Evolutionary conservation across 2,888 invertebrate species (phyloP).

Genomic region (Formica aserva): DNA sequence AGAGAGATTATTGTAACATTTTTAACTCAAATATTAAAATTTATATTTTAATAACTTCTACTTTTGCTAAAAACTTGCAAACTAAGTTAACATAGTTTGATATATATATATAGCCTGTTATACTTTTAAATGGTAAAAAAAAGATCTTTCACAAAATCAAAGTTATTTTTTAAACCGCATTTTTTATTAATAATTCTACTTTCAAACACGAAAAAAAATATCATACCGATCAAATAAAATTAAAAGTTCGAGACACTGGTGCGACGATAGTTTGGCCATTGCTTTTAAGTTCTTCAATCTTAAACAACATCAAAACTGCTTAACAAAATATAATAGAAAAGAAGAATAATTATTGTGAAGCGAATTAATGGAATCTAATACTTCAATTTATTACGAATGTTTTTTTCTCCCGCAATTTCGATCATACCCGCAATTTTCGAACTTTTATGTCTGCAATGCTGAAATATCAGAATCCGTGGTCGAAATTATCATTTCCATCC

Average conservation of each 20-base stretch:
- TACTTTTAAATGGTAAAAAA: neutral
- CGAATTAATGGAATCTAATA: constrained; percentile 11
- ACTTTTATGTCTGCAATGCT: neutral
- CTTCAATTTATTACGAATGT: neutral
- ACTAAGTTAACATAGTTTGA: neutral
- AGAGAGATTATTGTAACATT: neutral
- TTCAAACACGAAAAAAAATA: neutral
- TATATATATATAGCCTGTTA: neutral
- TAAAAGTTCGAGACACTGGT: neutral
- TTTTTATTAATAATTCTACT: neutral
- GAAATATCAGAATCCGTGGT: constrained; percentile 17
- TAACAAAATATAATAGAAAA: neutral
- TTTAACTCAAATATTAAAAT: constrained; percentile 28
- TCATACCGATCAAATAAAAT: neutral
- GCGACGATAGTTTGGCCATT: neutral
- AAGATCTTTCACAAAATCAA: neutral
- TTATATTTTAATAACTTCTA: neutral
- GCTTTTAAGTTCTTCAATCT: neutral
- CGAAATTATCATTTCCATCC: constrained; percentile 32
- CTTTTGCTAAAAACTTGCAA: neutral
- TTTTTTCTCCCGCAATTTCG: neutral
- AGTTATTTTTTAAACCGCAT: neutral
- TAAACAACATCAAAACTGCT: neutral
- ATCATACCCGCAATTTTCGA: neutral
- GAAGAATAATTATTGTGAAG: neutral